Base-by-base conservation (phyloP, 2,797 vertebrate genomes). In the Lophotriccus pileatus region DNA sequence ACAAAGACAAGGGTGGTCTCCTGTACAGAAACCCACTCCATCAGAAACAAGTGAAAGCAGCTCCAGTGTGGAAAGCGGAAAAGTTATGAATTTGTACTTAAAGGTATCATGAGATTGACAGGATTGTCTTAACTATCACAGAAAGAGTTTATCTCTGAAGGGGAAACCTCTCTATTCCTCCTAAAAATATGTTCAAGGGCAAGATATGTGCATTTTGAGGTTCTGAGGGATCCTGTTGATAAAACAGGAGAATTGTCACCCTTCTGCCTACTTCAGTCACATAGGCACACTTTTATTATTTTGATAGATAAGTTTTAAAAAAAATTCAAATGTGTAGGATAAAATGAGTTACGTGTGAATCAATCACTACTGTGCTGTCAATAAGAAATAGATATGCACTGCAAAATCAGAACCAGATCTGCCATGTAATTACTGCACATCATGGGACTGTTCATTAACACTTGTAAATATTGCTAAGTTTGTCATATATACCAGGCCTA, bases 301-400 rank as follows among this genome's bases (percentile, higher is more conserved):
- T 18, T 43, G 4, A 6, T 21, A 63, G 43, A 13, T 14, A 73
- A 53, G 16, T 24, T 52, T 20, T 56, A 28, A 87, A 84, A 82
- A 69, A n/a, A 0, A 0, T 15, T 4, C 17, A 73, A 13, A 5
- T 10, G 30, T 17, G 9, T 6, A 43, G 23, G 21, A 32, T 25
- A 62, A 22, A 79, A 80, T 30, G 10, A 86, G 44, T 36, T 17
- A 50, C 8, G 10, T 66, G 7, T 64, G 18, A 73, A 41, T 77
- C 24, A 68, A 14, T 75, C 6, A 32, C 6, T 56, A 3, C 9
- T 73, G 7, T 66, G 15, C 4, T 83, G 19, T 34, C 55, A 66
- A 49, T 46, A 79, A 50, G 11, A 86, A 64, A 78, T 2, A 68
- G 13, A 43, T n/a, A 50, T 2, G 32, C 8, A 49, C 14, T 36